A percentile compares a stretch with the other conserved stretches of the same genome.
phyloP scores from a whole-genome alignment of 64 coral and sea anemone genomes.

The Porites lutea region DNA sequence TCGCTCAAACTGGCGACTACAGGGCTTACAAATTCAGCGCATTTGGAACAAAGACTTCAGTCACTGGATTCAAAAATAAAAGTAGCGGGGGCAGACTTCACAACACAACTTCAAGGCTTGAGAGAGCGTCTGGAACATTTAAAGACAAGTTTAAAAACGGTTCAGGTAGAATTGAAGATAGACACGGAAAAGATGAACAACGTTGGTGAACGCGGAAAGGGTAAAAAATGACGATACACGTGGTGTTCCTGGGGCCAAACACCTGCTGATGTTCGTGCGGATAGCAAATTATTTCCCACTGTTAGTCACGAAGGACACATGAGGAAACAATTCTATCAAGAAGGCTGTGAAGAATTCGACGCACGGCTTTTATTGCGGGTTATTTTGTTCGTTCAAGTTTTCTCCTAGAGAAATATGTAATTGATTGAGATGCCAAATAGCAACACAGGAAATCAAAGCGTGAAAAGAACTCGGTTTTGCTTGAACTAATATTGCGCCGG shows the following conservation, averaged over 20 bases:
- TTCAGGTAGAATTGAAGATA: neutral
- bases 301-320: too few relatives aligned
- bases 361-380: too few relatives aligned
- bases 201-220: neutral
- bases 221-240: neutral
- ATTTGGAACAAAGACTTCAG: neutral
- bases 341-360: too few relatives aligned
- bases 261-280: neutral
- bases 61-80: constrained; percentile 15
- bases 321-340: too few relatives aligned
- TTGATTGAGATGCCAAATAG: too few relatives aligned
- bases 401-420: too few relatives aligned
- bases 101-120: constrained; percentile 2
- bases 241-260: neutral
- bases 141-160: constrained; percentile 7
- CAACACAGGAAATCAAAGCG: too few relatives aligned
- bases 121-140: constrained; percentile 36
- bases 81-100: constrained; percentile 20
- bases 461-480: too few relatives aligned
- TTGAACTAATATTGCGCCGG: too few relatives aligned
- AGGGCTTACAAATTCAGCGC: neutral
- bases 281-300: too few relatives aligned
- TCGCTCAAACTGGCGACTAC: neutral
- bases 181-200: neutral
- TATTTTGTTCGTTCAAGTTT: too few relatives aligned